phyloP scores from a whole-genome alignment of 1,140 invertebrate genomes.

The Eubasilissa regina region DNA sequence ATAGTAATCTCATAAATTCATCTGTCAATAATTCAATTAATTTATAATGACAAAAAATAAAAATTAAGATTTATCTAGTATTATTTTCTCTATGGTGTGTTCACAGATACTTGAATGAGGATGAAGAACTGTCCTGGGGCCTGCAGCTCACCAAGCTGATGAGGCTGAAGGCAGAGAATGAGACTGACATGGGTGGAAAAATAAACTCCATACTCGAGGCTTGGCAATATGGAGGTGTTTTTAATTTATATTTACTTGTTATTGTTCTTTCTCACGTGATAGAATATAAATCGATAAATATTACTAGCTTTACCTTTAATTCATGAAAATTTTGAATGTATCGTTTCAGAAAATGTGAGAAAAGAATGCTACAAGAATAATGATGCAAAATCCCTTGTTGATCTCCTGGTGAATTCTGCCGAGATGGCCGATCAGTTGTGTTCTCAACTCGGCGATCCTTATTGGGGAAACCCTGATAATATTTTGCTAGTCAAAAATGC shows the following conservation, averaged over 20 bases:
- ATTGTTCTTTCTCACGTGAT: background rate
- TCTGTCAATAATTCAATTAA: too few species aligned
- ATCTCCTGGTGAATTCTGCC: conserved; percentile 41
- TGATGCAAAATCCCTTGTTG: conserved; percentile 21
- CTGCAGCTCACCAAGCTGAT: conserved; percentile 42
- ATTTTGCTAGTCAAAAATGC: background rate
- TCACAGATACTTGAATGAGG: conserved; percentile 31
- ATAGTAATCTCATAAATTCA: too few species aligned
- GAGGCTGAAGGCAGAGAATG: conserved; percentile 26
- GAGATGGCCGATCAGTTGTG: conserved; percentile 41
- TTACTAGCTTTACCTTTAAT: too few species aligned
- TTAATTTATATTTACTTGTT: background rate
- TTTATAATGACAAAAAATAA: too few species aligned
- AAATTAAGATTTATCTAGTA: too few species aligned
- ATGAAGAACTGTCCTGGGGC: conserved; percentile 39
- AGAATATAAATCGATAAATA: background rate
- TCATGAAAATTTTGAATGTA: background rate
- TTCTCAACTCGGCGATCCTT: background rate
- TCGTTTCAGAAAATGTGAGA: conserved; percentile 34
- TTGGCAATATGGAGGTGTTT: conserved; percentile 53
- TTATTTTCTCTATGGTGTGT: too few species aligned
- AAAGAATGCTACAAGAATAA: conserved; percentile 11
- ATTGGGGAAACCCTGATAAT: conserved; percentile 1
- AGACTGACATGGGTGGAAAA: background rate
- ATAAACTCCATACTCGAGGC: conserved; percentile 10